Percentiles rank a stretch among this genome's conserved stretches.
These are phyloP conservation scores for Drosophila orena DNA, from an alignment of 1,140 invertebrate species.

Conservation along the genomic window DNA sequence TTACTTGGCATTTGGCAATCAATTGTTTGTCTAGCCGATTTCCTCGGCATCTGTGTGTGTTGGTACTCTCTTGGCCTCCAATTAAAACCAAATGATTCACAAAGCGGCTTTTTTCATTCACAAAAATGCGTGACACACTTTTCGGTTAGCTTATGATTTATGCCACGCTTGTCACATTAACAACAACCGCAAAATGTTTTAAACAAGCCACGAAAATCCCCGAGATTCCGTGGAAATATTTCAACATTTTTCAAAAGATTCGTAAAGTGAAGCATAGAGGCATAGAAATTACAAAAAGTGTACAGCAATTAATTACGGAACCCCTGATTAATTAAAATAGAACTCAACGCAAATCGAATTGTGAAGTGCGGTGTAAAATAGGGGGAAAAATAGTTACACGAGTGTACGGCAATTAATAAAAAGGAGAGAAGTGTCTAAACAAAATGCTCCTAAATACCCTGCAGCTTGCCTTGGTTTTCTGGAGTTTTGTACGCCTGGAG, in stretches of 20 bases:
- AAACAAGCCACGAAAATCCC: slow-evolving; percentile 38
- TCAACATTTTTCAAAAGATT: slow-evolving; percentile 11
- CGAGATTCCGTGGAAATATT: slow-evolving; percentile 31
- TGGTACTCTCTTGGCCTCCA: slow-evolving; percentile 32
- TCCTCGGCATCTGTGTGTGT: slow-evolving; percentile 21
- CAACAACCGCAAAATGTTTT: slow-evolving; percentile 47
- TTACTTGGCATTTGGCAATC: slow-evolving; percentile 60
- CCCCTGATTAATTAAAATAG: slow-evolving; percentile 17
- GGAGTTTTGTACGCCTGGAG: slow-evolving; percentile 19
- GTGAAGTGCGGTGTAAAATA: neutral
- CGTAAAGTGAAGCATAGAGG: slow-evolving; percentile 4
- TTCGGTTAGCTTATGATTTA: slow-evolving; percentile 54
- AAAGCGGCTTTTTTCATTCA: slow-evolving; percentile 47
- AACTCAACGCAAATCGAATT: neutral
- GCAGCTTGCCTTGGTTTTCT: slow-evolving; percentile 15
- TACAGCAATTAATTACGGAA: slow-evolving; percentile 21
- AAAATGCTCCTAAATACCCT: slow-evolving; percentile 34
- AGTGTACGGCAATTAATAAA: slow-evolving; percentile 12
- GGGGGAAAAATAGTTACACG: neutral
- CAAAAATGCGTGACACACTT: slow-evolving; percentile 52
- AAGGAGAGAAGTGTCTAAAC: slow-evolving; percentile 9
- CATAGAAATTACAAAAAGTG: slow-evolving; percentile 17
- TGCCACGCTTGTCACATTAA: slow-evolving; percentile 54
- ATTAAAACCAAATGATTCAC: slow-evolving; percentile 61
- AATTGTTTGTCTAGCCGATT: slow-evolving; percentile 65